A percentile compares a stretch with the other conserved stretches of the same genome.
phyloP scores from a whole-genome alignment of 2,113 vertebrate genomes.

The Piprites chloris region DNA sequence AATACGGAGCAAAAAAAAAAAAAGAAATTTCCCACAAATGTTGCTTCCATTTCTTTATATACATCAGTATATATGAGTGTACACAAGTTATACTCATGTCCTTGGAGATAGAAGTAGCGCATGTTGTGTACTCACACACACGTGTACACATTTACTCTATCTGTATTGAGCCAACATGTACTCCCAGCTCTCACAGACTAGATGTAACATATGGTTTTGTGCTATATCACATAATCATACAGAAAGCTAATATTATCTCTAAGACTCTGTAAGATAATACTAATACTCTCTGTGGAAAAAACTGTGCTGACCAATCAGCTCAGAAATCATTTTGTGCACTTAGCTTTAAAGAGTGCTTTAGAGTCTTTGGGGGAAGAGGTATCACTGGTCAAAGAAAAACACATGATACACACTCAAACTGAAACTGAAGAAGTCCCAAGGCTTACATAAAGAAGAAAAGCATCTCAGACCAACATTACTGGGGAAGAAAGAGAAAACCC shows the following conservation, averaged over 20 bases:
- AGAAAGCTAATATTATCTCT: constrained; percentile 55
- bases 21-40: not conserved
- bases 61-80: not conserved
- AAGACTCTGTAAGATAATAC: constrained; percentile 51
- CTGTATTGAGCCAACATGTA: not conserved
- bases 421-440: constrained; percentile 45
- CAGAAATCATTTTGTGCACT: constrained; percentile 15
- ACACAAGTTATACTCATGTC: not conserved
- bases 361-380: not conserved
- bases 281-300: constrained; percentile 27
- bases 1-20: not conserved
- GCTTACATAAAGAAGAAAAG: constrained; percentile 32
- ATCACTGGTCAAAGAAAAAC: constrained; percentile 33
- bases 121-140: not conserved
- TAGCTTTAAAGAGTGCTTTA: constrained; percentile 17
- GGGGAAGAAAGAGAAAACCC: not conserved
- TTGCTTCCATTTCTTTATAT: not conserved
- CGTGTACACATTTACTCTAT: not conserved
- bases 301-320: constrained; percentile 5
- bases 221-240: not conserved
- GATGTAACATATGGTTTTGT: constrained; percentile 41
- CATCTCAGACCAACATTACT: not conserved
- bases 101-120: not conserved
- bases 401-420: constrained; percentile 15
- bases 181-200: not conserved